Evolutionary conservation across 2,113 vertebrate species (phyloP), one percentile per base, ranked within the genome.

Genomic region (Paedocypris sp.): DNA sequence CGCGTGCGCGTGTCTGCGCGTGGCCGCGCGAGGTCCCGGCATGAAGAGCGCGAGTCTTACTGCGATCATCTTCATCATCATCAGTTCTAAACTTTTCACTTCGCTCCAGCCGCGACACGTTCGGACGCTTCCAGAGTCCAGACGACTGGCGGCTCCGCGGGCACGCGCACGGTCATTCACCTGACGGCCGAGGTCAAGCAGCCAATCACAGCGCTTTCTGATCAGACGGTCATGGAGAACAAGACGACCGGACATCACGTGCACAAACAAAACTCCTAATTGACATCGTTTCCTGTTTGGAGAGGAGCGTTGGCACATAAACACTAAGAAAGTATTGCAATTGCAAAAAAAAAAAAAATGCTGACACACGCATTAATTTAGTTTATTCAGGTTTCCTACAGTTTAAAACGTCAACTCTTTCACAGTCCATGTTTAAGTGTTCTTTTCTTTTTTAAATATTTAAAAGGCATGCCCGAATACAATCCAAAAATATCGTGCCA

Each of bases 271-370:
- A 54, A 54, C 36, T 26, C 60, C 18, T 63, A 57, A 48, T 53
- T 64, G 18, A 60, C 19, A 33, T 31, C 29, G 29, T 54, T 69
- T 64, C 61, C 67, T 60, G 67, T 68, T 51, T 59, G 15, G 42
- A 60, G 8, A 33, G 9, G n/a, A n/a, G n/a, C n/a, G n/a, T n/a
- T n/a, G n/a, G n/a, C n/a, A n/a, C n/a, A n/a, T n/a, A n/a, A n/a
- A n/a, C n/a, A n/a, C n/a, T n/a, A n/a, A n/a, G n/a, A n/a, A n/a
- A n/a, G n/a, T n/a, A n/a, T n/a, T n/a, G n/a, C n/a, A n/a, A n/a
- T n/a, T n/a, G n/a, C n/a, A n/a, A n/a, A n/a, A n/a, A n/a, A n/a
- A n/a, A n/a, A n/a, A n/a, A n/a, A n/a, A n/a, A n/a, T n/a, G n/a
- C n/a, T n/a, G n/a, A n/a, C n/a, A n/a, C n/a, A n/a, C n/a, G n/a